A percentile compares a stretch with the other conserved stretches of the same genome.
Conservation (phyloP, 2,888 invertebrate genomes). For the Ctenicera cuprea region DNA sequence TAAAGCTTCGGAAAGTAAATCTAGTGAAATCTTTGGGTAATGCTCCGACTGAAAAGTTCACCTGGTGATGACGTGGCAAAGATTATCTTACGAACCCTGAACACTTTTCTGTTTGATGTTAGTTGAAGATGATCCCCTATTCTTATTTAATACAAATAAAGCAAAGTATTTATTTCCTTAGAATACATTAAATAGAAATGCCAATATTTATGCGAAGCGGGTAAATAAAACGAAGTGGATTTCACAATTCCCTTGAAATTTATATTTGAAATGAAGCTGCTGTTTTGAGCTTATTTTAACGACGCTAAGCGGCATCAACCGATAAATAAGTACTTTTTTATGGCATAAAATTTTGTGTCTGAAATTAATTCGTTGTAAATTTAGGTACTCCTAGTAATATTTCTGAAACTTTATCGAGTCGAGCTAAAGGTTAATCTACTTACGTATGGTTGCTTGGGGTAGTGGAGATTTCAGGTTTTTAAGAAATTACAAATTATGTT, state of each 20-base stretch:
- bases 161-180: background rate
- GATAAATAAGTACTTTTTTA: conserved; percentile 1
- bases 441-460: no score
- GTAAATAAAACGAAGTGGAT: background rate
- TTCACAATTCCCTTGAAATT: background rate
- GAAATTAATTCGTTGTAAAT: background rate
- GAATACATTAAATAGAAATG: background rate
- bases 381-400: no score
- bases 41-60: background rate
- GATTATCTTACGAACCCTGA: no score
- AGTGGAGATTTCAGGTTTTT: no score
- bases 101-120: no score
- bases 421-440: no score
- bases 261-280: background rate
- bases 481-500: no score
- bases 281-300: background rate
- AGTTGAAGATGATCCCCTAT: background rate
- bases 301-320: background rate
- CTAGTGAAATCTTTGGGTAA: background rate
- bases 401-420: no score
- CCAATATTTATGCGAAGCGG: background rate
- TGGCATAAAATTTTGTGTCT: no score
- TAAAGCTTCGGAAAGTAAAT: background rate
- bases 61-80: background rate
- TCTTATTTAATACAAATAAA: background rate